Evolutionary conservation across 2,888 invertebrate genomes (phyloP), one percentile per base, ranked within the genome.

Genomic region (Pasiphila rectangulata): DNA sequence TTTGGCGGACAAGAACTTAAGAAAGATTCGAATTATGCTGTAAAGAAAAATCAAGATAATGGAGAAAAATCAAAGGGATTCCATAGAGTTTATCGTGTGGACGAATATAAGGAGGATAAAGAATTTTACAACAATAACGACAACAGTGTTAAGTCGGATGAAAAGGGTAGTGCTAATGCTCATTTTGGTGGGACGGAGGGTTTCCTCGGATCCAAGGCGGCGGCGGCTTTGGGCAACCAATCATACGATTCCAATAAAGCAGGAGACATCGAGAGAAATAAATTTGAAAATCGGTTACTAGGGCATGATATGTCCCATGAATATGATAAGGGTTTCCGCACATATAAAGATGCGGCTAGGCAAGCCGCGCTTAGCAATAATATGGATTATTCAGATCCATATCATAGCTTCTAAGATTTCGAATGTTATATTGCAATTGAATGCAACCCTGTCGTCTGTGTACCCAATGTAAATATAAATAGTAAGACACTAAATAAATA

Each of bases 71-170:
- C 63, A 36, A 84, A 81, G 61, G 84, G 85, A 10, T 84, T 82
- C 52, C 75, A 70, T 46, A 74, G 73, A 60, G 77, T 85, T 13
- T 85, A 85, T 54, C 82, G 82, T 51, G 86, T 84, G 53, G 83
- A 86, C 45, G 85, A 87, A 56, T 86, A 81, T 63, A 72, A 77
- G 50, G 83, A 83, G 60, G 80, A 85, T 41, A 79, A 84, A 23
- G 81, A 86, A 46, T 85, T 83, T 52, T 83, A 67, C 51, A 83
- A 85, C 52, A 81, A 84, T 54, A 76, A 64, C 10, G 75, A 75
- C 37, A 79, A 70, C 23, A 78, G 56, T 34, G 59, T 62, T 30
- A 64, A 69, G 32, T 63, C 63, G 7, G 67, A 75, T 52, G 82
- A 83, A 49, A 75, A 61, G 2, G 79, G 71, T 4, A 61, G 54